Evolutionary conservation across 2,113 vertebrate species (phyloP), one percentile per base, ranked within the genome.

Genomic region (Ploceus nigricollis): DNA sequence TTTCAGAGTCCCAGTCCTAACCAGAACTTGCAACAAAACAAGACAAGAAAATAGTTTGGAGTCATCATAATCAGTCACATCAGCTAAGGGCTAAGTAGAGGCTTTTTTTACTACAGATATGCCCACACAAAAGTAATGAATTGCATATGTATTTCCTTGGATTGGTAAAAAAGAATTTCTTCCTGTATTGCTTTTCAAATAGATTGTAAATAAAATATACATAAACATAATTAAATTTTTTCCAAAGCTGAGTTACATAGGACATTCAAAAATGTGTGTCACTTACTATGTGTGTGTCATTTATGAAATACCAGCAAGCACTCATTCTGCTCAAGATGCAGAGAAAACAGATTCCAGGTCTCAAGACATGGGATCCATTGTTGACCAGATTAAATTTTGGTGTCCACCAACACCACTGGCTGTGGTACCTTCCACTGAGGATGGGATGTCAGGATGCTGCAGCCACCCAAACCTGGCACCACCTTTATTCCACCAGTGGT

Each of bases 321-420:
- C 22, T 50, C 40, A 25, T 63, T 75, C 73, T 25, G 20, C 13
- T 71, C 30, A 54, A 78, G 51, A 51, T 11, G 30, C 47, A 56
- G 27, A 93, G 31, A 18, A 76, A 79, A 60, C 21, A 44, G 42
- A 44, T 22, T 58, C 39, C 57, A 42, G 39, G 33, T 17, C 48
- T 68, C 0, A 0, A 58, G 44, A 54, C 7, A 70, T 1, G 6
- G 1, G 3, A 17, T 35, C 30, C 9, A 3, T 20, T 2, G 3
- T 5, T 64, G 48, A 15, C 2, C 69, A 9, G 11, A 37, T 56
- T 44, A 13, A 40, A 40, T 84, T 84, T 37, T 88, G 58, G 17
- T 15, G 78, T 35, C 72, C 1, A 15, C 40, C 48, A 15, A 13
- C 10, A 56, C 7, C 24, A 11, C n/a, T 9, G 16, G 47, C 42